Conservation (phyloP, 1,140 invertebrate species). For the Hetaerina americana region DNA sequence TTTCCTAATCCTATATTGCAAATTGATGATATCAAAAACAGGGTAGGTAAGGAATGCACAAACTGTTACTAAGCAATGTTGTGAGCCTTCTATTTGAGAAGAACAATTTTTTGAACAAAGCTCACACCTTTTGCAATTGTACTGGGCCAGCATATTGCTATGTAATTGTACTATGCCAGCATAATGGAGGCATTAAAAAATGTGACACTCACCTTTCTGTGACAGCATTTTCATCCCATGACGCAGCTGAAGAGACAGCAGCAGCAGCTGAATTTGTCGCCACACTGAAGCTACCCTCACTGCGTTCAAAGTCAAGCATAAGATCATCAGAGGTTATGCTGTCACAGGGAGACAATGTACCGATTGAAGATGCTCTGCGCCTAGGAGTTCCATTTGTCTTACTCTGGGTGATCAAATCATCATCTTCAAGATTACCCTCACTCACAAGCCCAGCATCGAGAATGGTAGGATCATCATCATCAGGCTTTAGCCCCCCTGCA, state of each 20-base stretch:
- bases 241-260: background rate
- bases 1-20: too few relatives aligned
- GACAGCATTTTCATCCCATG: background rate
- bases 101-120: too few relatives aligned
- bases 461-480: background rate
- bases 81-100: too few relatives aligned
- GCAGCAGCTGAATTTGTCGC: background rate
- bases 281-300: constrained; percentile 20
- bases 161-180: too few relatives aligned
- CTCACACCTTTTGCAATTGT: too few relatives aligned
- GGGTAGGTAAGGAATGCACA: too few relatives aligned
- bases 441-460: background rate
- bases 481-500: background rate
- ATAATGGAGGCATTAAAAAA: too few relatives aligned
- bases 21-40: too few relatives aligned
- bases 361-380: constrained; percentile 41
- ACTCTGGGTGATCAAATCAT: background rate
- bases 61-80: too few relatives aligned
- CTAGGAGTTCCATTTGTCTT: background rate
- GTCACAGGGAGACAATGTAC: constrained; percentile 61
- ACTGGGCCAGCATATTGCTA: too few relatives aligned
- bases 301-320: constrained; percentile 67
- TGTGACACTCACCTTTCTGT: background rate
- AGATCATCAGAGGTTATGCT: constrained; percentile 69
- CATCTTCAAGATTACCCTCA: background rate